Evolutionary conservation across 1,140 invertebrate genomes (phyloP).

Genomic region (Cyphomyrmex costatus): DNA sequence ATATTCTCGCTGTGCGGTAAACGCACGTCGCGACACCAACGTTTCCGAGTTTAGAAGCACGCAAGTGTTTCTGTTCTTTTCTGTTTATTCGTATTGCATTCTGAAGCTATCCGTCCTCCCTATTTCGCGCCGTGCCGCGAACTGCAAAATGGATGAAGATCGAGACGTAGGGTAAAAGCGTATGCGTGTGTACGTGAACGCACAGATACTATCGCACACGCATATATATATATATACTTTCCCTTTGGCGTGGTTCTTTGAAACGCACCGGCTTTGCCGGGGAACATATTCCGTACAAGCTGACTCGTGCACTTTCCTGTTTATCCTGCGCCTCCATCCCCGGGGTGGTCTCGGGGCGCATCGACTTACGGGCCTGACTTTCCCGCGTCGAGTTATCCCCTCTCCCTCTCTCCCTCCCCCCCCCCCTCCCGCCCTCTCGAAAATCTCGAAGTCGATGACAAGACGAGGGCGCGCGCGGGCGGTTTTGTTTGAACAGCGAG

Average conservation of each 20-base stretch:
- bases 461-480: slow-evolving; percentile 10
- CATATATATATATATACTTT: background rate
- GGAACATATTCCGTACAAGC: slow-evolving; percentile 58
- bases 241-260: slow-evolving; percentile 46
- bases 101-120: slow-evolving; percentile 20
- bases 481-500: slow-evolving; percentile 67
- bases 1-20: background rate
- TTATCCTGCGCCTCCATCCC: slow-evolving; percentile 24
- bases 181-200: too few relatives aligned
- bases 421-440: background rate
- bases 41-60: background rate
- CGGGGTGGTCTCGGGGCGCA: slow-evolving; percentile 31
- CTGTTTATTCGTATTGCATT: slow-evolving; percentile 10
- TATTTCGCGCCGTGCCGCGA: slow-evolving; percentile 31
- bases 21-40: slow-evolving; percentile 3
- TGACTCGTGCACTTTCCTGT: slow-evolving; percentile 67
- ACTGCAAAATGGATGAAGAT: slow-evolving; percentile 60
- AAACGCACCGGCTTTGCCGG: slow-evolving; percentile 42
- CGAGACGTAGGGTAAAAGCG: slow-evolving; percentile 42
- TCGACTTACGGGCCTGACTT: slow-evolving; percentile 51
- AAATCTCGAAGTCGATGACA: slow-evolving; percentile 60
- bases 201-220: background rate
- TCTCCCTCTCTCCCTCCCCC: background rate
- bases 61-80: slow-evolving; percentile 21
- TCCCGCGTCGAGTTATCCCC: background rate